Evolutionary conservation across 2,113 vertebrate genomes (phyloP).

Genomic region (Colistium nudipinnis): DNA sequence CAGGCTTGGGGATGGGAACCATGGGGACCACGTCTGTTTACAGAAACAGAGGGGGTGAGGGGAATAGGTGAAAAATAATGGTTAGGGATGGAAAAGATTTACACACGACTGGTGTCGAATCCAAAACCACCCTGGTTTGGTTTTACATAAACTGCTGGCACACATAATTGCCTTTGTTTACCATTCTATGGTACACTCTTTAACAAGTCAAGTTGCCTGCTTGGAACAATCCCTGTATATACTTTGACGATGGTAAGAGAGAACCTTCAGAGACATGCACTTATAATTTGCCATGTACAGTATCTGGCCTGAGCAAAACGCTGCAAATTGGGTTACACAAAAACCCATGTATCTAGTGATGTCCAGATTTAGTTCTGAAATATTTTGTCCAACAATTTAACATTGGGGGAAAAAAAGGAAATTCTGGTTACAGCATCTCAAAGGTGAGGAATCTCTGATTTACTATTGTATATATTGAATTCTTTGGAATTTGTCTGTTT

Average conservation of each 20-base stretch:
- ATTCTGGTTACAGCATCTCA: not conserved
- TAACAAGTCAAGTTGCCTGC: too few species aligned
- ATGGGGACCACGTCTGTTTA: conserved; percentile 44
- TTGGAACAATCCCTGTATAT: too few species aligned
- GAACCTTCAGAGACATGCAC: too few species aligned
- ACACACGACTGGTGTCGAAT: conserved; percentile 2
- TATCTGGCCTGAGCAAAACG: not conserved
- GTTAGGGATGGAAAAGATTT: conserved; percentile 1
- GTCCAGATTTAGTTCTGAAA: not conserved
- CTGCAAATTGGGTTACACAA: not conserved
- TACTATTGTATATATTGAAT: not conserved
- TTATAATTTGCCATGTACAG: too few species aligned
- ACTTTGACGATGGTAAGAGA: too few species aligned
- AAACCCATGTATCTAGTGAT: too few species aligned
- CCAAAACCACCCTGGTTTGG: not conserved
- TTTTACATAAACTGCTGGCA: not conserved
- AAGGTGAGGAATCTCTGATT: not conserved
- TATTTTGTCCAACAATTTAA: not conserved
- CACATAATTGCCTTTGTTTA: not conserved
- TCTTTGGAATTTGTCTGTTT: not conserved
- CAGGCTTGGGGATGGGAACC: conserved; percentile 51
- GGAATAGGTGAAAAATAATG: conserved; percentile 10
- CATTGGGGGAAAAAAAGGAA: not conserved
- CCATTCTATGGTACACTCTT: too few species aligned
- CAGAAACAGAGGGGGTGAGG: conserved; percentile 16